A percentile compares a stretch with the other conserved stretches of the same genome.
Conservation (phyloP, 2,113 vertebrate genomes). For the Corydoras maculifer region DNA sequence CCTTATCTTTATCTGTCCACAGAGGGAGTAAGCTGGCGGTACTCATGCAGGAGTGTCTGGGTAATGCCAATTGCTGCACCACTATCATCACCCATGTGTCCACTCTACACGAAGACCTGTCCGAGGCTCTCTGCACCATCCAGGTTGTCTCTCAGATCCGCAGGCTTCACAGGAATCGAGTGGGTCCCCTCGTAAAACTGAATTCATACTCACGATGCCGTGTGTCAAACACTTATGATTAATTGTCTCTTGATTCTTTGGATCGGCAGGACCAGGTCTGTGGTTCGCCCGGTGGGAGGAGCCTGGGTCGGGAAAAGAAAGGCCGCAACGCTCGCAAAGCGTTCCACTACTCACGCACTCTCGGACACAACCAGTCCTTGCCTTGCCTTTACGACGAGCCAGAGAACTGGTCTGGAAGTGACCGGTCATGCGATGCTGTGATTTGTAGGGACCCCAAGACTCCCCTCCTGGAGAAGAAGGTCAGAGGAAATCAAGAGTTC, state of each 20-base stretch:
- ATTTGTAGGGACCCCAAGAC: slow-evolving; percentile 87
- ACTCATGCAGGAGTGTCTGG: slow-evolving; percentile 87
- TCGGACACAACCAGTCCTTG: slow-evolving; percentile 73
- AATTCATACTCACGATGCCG: no score
- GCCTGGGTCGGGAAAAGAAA: slow-evolving; percentile 82
- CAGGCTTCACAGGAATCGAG: slow-evolving; percentile 90
- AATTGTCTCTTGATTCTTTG: neutral
- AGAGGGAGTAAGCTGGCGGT: slow-evolving; percentile 91
- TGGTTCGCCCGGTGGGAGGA: slow-evolving; percentile 87
- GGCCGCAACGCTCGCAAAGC: slow-evolving; percentile 76
- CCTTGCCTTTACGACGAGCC: slow-evolving; percentile 78
- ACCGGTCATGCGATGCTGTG: slow-evolving; percentile 93
- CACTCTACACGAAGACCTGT: slow-evolving; percentile 69
- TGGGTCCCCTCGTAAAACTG: slow-evolving; percentile 47
- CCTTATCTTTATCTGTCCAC: slow-evolving; percentile 22
- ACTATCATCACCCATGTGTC: slow-evolving; percentile 88
- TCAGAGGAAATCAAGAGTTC: slow-evolving; percentile 81
- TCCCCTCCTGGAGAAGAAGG: slow-evolving; percentile 73
- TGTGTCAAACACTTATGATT: neutral
- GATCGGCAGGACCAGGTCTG: slow-evolving; percentile 76
- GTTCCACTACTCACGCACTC: slow-evolving; percentile 77
- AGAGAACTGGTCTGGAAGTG: slow-evolving; percentile 86
- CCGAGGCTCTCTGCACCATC: slow-evolving; percentile 85
- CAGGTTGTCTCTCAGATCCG: slow-evolving; percentile 85
- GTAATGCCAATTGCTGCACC: slow-evolving; percentile 85